Evolutionary conservation across 1,140 invertebrate genomes (phyloP).

Genomic region (Euura saliciscinereae): DNA sequence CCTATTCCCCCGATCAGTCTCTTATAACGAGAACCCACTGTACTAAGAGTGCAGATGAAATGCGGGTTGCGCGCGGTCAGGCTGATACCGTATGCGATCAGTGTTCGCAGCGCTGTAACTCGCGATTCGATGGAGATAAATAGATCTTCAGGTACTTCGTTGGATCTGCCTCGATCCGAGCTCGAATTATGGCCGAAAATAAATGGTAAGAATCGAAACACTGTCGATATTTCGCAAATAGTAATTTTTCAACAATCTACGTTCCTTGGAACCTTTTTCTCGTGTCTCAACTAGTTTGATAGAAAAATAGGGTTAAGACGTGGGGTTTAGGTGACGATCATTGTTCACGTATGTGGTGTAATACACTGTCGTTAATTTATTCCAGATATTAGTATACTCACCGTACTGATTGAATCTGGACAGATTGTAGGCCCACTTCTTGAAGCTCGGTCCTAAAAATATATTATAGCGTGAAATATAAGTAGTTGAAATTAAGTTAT

Average conservation of each 20-base stretch:
- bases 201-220: neutral
- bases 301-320: neutral
- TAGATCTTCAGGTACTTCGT: conserved; percentile 7
- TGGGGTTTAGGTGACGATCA: conserved; percentile 18
- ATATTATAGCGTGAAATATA: conserved; percentile 58
- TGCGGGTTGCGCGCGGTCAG: neutral
- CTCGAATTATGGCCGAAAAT: neutral
- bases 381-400: conserved; percentile 46
- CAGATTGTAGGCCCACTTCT: conserved; percentile 71
- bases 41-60: neutral
- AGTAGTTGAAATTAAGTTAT: conserved; percentile 33
- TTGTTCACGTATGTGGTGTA: conserved; percentile 3
- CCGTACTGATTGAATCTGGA: conserved; percentile 78
- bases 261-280: too few relatives aligned
- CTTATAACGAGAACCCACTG: too few relatives aligned
- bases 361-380: too few relatives aligned
- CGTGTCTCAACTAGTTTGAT: too few relatives aligned
- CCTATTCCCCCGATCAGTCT: too few relatives aligned
- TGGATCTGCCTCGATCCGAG: neutral
- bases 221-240: conserved; percentile 9
- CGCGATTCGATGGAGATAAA: conserved; percentile 10
- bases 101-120: neutral
- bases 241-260: conserved; percentile 8
- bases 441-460: conserved; percentile 40
- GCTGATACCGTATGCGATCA: neutral